phyloP scores from a whole-genome alignment of 2,888 invertebrate genomes.

The Blastobasis adustella region DNA sequence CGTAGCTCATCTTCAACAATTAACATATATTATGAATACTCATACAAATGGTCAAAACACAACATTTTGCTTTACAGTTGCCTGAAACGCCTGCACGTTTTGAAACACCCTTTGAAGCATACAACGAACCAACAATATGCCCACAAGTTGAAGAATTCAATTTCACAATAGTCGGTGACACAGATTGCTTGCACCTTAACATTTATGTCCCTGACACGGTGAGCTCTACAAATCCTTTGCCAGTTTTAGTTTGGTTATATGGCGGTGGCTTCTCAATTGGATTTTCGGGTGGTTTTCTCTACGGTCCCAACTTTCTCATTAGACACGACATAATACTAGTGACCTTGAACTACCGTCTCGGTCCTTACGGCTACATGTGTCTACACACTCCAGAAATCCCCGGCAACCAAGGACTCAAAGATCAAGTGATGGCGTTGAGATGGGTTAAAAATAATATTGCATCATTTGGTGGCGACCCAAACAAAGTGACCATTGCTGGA shows the following conservation, averaged over 20 bases:
- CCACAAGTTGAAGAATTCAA: constrained; percentile 33
- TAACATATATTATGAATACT: too few species aligned
- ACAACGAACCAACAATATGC: constrained; percentile 34
- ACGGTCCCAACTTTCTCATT: constrained; percentile 34
- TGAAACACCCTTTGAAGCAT: constrained; percentile 32
- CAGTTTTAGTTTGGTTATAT: constrained; percentile 41
- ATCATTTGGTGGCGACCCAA: constrained; percentile 41
- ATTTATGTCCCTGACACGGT: constrained; percentile 35
- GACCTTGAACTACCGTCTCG: constrained; percentile 37
- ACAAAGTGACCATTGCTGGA: constrained; percentile 39
- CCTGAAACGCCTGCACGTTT: constrained; percentile 27
- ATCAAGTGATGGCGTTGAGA: constrained; percentile 36
- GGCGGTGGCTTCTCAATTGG: constrained; percentile 37
- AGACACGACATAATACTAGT: constrained; percentile 41
- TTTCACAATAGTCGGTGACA: constrained; percentile 20
- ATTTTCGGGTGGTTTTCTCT: constrained; percentile 18
- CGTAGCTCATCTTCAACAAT: too few species aligned
- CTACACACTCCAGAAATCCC: constrained; percentile 34
- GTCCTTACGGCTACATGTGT: constrained; percentile 51
- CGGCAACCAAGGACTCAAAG: constrained; percentile 49
- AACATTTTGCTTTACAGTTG: constrained; percentile 19
- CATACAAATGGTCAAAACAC: too few species aligned
- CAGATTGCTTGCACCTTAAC: constrained; percentile 38
- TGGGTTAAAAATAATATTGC: constrained; percentile 44
- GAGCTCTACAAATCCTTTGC: constrained; percentile 24